phyloP scores from a whole-genome alignment of 2,888 invertebrate species.

The Phoronis australis region DNA sequence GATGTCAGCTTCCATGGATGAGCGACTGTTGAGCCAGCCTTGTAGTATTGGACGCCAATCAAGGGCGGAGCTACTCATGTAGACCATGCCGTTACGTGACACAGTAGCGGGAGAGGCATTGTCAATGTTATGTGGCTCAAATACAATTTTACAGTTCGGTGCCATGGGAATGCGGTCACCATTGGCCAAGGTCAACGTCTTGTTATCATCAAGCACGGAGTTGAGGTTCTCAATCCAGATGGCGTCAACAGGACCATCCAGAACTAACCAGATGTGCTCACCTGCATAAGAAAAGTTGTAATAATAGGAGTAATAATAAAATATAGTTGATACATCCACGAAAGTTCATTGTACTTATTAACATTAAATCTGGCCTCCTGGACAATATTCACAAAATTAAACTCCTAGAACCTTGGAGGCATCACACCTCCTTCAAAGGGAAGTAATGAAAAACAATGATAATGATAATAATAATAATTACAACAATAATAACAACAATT shows the following conservation, averaged over 20 bases:
- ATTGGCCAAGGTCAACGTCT: conserved; percentile 74
- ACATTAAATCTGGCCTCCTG: no score
- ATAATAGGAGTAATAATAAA: neutral
- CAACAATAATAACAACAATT: no score
- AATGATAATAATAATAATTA: no score
- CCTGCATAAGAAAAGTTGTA: conserved; percentile 47
- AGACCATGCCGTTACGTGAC: conserved; percentile 75
- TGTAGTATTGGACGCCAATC: conserved; percentile 80
- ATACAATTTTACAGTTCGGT: conserved; percentile 88
- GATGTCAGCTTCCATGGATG: conserved; percentile 56
- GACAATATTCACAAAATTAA: no score
- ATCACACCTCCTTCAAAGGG: no score
- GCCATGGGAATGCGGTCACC: conserved; percentile 91
- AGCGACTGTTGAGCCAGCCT: conserved; percentile 55
- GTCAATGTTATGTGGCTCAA: conserved; percentile 95
- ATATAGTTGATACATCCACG: no score
- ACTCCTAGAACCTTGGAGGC: no score
- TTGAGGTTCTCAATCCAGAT: conserved; percentile 55
- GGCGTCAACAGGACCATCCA: conserved; percentile 54
- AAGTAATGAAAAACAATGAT: no score
- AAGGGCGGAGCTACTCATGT: conserved; percentile 93
- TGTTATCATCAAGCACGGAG: conserved; percentile 54
- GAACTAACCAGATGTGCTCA: conserved; percentile 87
- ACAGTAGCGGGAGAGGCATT: conserved; percentile 97
- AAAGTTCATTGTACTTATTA: no score